Base-by-base conservation (phyloP, 2,113 vertebrate species). In the Oryzias woworae region DNA sequence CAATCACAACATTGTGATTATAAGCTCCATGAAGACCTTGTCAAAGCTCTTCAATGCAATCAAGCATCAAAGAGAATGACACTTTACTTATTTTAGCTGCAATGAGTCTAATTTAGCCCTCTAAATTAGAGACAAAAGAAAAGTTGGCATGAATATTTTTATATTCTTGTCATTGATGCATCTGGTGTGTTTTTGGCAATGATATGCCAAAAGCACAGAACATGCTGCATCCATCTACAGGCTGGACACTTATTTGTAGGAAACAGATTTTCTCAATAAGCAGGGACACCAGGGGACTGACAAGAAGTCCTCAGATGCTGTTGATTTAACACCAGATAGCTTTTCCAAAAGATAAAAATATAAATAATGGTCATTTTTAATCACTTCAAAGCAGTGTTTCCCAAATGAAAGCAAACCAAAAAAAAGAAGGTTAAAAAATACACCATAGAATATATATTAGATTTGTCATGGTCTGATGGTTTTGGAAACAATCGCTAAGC, bases 131-230 rank as follows among this genome's bases (percentile, higher is more conserved):
- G 36, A 36, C 12, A 12, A 36, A 36, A 12, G 31, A 43, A 67
- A 61, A 20, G 24, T 76, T 23, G 36, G n/a, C 28, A 51, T 62
- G 77, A 64, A 77, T 81, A 79, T 59, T 70, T 82, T 77, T 81
- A 46, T 73, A 83, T 79, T 69, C 50, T 75, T 36, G 66, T 75
- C 64, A 43, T 3, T 61, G 60, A 58, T 72, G 16, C 71, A 82
- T 71, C 71, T 76, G 74, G 58, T 66, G 53, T 57, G 17, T 15
- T 53, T 75, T 75, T 73, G 64, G 66, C 71, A 69, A 60, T 51
- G 51, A 77, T 53, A 55, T 66, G 56, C 56, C 69, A 66, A 69
- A 73, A 73, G 69, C 55, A 42, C 71, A 81, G 80, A 66, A 71
- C 73, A 58, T 49, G 31, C 48, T 43, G 55, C 50, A 42, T 51